These are phyloP conservation scores for Eumaeus atala DNA, from an alignment of 1,140 invertebrate genomes.

Conservation along the genomic window DNA sequence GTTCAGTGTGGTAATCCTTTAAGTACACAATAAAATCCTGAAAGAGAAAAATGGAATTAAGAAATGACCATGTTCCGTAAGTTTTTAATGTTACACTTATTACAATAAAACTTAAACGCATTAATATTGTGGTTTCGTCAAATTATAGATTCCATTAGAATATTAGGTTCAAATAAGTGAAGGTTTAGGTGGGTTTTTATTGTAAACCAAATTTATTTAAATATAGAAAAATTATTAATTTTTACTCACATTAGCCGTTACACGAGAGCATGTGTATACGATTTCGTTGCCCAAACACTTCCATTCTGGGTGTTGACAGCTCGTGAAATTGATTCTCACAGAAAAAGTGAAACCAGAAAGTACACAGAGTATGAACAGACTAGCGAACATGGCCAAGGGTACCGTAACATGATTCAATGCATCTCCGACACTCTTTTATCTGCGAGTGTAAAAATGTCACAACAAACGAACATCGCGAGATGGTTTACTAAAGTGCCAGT, in stretches of 20 bases:
- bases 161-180: no score
- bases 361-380: background rate
- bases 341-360: slow-evolving; percentile 20
- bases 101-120: no score
- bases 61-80: no score
- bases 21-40: slow-evolving; percentile 67
- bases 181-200: no score
- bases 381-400: background rate
- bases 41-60: slow-evolving; percentile 43
- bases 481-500: no score
- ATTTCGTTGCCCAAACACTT: slow-evolving; percentile 49
- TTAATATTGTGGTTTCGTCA: no score
- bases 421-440: background rate
- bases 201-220: background rate
- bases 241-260: background rate
- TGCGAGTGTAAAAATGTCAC: background rate
- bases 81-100: no score
- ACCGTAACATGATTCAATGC: background rate
- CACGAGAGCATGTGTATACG: slow-evolving; percentile 36
- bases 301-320: slow-evolving; percentile 56
- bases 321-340: slow-evolving; percentile 57
- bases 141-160: no score
- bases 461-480: no score
- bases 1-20: slow-evolving; percentile 65
- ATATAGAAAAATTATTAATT: background rate